These are phyloP conservation scores for Nasonia vitripennis DNA, from an alignment of 1,140 invertebrate genomes.

Conservation along the genomic window DNA sequence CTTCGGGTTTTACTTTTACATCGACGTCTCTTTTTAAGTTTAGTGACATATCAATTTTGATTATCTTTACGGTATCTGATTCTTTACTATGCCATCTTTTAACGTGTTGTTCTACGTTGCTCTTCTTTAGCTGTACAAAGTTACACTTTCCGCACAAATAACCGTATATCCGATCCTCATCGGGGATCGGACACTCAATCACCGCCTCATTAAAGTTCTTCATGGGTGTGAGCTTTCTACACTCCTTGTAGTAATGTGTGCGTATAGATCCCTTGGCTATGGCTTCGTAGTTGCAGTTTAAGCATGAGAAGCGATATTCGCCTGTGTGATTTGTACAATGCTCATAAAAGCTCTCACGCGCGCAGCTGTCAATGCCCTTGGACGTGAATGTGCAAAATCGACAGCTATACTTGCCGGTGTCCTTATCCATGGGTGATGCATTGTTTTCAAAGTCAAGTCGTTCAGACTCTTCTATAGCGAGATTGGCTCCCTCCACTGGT, in stretches of 20 bases:
- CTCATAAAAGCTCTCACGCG: conserved; percentile 78
- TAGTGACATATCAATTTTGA: conserved; percentile 75
- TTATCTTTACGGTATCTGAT: conserved; percentile 60
- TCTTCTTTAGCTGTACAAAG: conserved; percentile 79
- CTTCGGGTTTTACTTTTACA: conserved; percentile 24
- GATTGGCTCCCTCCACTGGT: conserved; percentile 71
- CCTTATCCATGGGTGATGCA: conserved; percentile 53
- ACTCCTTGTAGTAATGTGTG: conserved; percentile 72
- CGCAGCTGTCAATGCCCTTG: conserved; percentile 64
- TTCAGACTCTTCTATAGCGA: conserved; percentile 69
- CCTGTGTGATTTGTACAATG: conserved; percentile 84
- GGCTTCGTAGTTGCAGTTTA: conserved; percentile 75
- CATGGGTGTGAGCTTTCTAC: conserved; percentile 56
- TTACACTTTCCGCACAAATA: conserved; percentile 82
- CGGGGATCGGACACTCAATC: conserved; percentile 60
- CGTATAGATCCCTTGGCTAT: conserved; percentile 70
- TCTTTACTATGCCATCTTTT: conserved; percentile 73
- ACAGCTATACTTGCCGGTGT: conserved; percentile 68
- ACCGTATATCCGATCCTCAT: conserved; percentile 73
- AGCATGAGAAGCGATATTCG: conserved; percentile 81
- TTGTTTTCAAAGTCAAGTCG: conserved; percentile 51
- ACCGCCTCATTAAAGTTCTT: conserved; percentile 57
- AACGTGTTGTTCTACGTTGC: conserved; percentile 78
- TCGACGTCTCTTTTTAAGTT: conserved; percentile 51
- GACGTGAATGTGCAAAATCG: conserved; percentile 74